phyloP scores from a whole-genome alignment of 2,888 invertebrate genomes.

The Idaea dimidiata region DNA sequence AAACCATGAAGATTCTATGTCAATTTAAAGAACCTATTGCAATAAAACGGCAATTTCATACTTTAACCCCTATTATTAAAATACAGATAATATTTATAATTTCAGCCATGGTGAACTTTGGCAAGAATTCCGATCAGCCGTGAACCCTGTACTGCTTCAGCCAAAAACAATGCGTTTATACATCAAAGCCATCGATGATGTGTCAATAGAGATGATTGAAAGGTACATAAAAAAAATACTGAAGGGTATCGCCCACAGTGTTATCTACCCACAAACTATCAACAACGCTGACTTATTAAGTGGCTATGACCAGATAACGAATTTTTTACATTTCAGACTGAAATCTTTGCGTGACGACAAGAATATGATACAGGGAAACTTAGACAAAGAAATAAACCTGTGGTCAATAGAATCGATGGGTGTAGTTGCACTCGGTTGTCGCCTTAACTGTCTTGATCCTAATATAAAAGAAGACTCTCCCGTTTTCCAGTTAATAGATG shows the following conservation, averaged over 20 bases:
- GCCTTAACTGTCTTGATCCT: constrained; percentile 46
- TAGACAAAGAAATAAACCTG: constrained; percentile 74
- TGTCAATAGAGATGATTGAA: constrained; percentile 83
- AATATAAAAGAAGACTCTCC: constrained; percentile 42
- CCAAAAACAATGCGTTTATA: constrained; percentile 86
- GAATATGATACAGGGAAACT: constrained; percentile 77
- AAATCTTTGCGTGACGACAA: constrained; percentile 67
- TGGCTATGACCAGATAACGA: no score
- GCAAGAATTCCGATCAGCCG: constrained; percentile 87
- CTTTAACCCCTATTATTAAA: no score
- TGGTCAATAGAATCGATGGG: constrained; percentile 81
- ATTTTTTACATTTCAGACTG: constrained; percentile 59
- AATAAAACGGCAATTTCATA: no score
- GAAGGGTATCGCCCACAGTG: no score
- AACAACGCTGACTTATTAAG: no score
- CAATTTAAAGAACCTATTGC: no score
- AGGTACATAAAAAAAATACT: neutral
- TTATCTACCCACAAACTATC: no score
- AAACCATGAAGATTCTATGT: no score
- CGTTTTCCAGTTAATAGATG: constrained; percentile 42
- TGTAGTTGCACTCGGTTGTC: constrained; percentile 47
- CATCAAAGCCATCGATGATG: constrained; percentile 76
- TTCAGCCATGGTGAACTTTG: constrained; percentile 88
- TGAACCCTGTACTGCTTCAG: constrained; percentile 88
- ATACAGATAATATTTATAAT: constrained; percentile 29